Conservation (phyloP, 2,113 vertebrate genomes). For the Trematocara unimaculatum region DNA sequence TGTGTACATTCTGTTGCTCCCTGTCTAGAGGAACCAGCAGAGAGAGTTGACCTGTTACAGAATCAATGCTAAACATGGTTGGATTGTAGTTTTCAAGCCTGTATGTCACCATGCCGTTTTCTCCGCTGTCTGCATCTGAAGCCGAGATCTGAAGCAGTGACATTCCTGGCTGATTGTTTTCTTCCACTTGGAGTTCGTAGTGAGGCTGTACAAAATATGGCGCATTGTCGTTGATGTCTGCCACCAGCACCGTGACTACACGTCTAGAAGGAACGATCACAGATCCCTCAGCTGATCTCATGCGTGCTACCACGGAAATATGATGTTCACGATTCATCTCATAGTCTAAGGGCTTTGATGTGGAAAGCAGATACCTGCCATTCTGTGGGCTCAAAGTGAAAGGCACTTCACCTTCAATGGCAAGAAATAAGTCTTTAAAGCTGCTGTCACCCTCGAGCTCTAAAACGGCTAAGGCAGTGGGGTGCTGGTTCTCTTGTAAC, state of each 20-base stretch:
- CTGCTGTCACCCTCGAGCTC: conserved; percentile 57
- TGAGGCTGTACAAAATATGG: conserved; percentile 57
- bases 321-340: conserved; percentile 63
- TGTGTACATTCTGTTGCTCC: conserved; percentile 58
- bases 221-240: conserved; percentile 72
- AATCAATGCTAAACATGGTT: conserved; percentile 60
- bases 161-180: conserved; percentile 66
- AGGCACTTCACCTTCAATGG: conserved; percentile 63
- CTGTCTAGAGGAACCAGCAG: conserved; percentile 63
- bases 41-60: conserved; percentile 54
- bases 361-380: conserved; percentile 73
- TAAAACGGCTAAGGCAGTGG: conserved; percentile 68
- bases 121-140: conserved; percentile 62
- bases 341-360: conserved; percentile 72
- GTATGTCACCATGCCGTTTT: conserved; percentile 65
- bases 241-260: conserved; percentile 58
- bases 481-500: conserved; percentile 72
- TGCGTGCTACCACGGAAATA: conserved; percentile 47
- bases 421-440: conserved; percentile 50
- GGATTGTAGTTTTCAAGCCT: conserved; percentile 32
- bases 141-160: conserved; percentile 56
- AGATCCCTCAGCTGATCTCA: conserved; percentile 2
- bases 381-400: conserved; percentile 69
- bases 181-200: conserved; percentile 60
- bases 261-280: background rate